Base-by-base conservation (phyloP, 2,113 vertebrate genomes). In the Aythya baeri region DNA sequence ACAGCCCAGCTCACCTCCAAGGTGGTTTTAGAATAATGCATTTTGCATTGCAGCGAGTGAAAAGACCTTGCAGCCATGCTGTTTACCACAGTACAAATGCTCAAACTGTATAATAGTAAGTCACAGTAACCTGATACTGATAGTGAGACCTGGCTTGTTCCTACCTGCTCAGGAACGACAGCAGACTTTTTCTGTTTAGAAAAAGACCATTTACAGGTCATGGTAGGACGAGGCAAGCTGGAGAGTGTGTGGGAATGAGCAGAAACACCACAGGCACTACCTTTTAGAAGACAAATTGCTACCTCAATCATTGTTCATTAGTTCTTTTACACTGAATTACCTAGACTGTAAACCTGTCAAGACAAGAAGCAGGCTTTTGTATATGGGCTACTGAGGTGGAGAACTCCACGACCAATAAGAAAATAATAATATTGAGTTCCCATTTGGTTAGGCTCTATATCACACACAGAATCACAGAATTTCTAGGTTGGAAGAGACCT, bases 381-480 rank as follows among this genome's bases (percentile, higher is more conserved):
- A 57, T 2, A 5, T n/a, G 32, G 20, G 36, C 79, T 49, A 66
- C 21, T 46, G 50, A 41, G 21, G 8, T 58, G 13, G 10, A 90
- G 57, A 74, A 67, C 26, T 68, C 41, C 54, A 46, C 0, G 0
- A 38, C 9, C 2, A 6, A 3, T 29, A 50, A 17, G 17, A 88
- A 86, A 80, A 61, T 46, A 43, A 41, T 44, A 44, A 4, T 32
- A 32, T 80, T 17, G 38, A 67, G 49, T 66, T n/a, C 22, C 11
- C 32, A 38, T 77, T 17, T 52, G n/a, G 17, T 8, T 70, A 58
- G 54, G 9, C 23, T 66, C 17, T 80, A 8, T 73, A 55, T 77
- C 22, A 46, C 38, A 66, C 16, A 66, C 29, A 44, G 34, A 34
- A 34, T 34, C 34, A 34, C 34, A 34, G 34, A 34, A 34, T 34